Evolutionary conservation across 2,797 vertebrate species (phyloP).

Genomic region (Pantherophis alleghaniensis): DNA sequence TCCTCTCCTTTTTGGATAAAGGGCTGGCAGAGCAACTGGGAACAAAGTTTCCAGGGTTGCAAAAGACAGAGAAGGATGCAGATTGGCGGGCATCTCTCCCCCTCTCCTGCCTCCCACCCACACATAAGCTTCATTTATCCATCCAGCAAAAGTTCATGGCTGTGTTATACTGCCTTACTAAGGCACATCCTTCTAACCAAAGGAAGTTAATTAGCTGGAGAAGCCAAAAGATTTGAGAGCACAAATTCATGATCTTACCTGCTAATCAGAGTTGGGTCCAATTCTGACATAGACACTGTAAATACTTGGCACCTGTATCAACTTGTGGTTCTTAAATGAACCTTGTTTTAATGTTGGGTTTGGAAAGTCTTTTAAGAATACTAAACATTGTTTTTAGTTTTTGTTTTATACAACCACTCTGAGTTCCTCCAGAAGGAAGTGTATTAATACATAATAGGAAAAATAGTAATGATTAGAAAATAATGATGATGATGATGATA

Average conservation of each 20-base stretch:
- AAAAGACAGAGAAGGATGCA: background rate
- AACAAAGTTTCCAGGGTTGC: background rate
- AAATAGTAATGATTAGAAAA: background rate
- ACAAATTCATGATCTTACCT: background rate
- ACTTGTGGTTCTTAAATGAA: background rate
- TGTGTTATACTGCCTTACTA: background rate
- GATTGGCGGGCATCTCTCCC: background rate
- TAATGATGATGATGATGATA: background rate
- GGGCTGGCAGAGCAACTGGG: constrained; percentile 10
- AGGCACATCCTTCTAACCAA: background rate
- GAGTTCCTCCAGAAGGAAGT: background rate
- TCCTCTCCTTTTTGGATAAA: background rate
- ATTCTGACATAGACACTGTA: background rate
- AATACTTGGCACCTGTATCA: background rate
- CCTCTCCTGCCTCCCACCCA: background rate
- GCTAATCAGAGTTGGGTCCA: background rate
- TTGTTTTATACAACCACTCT: background rate
- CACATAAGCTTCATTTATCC: background rate
- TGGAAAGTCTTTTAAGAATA: background rate
- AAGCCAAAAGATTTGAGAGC: background rate
- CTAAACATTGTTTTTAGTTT: background rate
- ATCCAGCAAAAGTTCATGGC: background rate
- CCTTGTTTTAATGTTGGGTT: background rate
- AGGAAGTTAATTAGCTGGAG: background rate
- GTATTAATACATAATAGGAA: background rate